Evolutionary conservation across 2,797 vertebrate species (phyloP).

Genomic region (Tragopan temminckii): DNA sequence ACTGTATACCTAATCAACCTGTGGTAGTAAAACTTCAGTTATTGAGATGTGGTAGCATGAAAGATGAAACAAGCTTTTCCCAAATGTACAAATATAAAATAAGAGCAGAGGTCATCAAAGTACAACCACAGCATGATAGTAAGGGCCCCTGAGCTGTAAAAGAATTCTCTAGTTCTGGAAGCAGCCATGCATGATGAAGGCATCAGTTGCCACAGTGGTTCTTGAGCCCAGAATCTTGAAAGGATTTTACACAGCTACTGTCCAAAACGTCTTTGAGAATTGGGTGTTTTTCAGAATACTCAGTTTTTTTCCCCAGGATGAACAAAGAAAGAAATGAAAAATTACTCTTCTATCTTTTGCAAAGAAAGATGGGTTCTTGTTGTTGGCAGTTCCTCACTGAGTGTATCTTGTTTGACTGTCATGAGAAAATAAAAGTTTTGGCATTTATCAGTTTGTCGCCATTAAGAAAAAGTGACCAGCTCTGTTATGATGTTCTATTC

Average conservation of each 20-base stretch:
- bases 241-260: background rate
- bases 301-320: background rate
- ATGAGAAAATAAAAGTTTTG: background rate
- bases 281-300: background rate
- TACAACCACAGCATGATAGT: too few relatives aligned
- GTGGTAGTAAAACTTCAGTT: slow-evolving; percentile 14
- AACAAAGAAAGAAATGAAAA: background rate
- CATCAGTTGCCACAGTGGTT: background rate
- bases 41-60: too few relatives aligned
- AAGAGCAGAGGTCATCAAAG: too few relatives aligned
- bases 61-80: too few relatives aligned
- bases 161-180: background rate
- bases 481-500: background rate
- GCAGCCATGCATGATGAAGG: background rate
- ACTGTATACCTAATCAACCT: slow-evolving; percentile 12
- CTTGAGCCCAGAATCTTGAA: background rate
- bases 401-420: background rate
- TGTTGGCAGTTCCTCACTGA: background rate
- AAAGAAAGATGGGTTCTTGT: background rate
- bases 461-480: background rate
- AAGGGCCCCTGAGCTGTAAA: too few relatives aligned
- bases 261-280: background rate
- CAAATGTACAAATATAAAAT: too few relatives aligned
- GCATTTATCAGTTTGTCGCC: background rate
- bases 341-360: background rate